phyloP scores from a whole-genome alignment of 53 echinoderm and acorn worm genomes.

The Mesocentrotus franciscanus region DNA sequence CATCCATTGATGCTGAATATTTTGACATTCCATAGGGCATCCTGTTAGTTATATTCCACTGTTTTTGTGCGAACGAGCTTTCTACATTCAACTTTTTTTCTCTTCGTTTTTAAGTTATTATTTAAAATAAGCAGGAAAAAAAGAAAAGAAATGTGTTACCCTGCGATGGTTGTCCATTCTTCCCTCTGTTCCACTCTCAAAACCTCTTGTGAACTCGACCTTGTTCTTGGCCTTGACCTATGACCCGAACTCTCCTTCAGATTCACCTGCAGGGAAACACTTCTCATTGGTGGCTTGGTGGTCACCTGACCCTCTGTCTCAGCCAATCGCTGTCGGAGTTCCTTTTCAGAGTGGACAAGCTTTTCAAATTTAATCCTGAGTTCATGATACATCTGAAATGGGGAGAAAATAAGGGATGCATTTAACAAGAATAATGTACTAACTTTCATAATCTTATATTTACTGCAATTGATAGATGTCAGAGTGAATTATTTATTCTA shows the following conservation, averaged over 20 bases:
- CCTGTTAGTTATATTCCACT: too few species aligned
- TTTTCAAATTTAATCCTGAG: constrained; percentile 77
- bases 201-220: constrained; percentile 35
- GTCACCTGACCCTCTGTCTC: constrained; percentile 64
- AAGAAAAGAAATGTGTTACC: neutral
- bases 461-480: neutral
- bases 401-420: neutral
- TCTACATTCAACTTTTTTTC: too few species aligned
- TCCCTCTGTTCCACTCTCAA: neutral
- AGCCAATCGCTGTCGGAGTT: constrained; percentile 69
- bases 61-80: too few species aligned
- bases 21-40: too few species aligned
- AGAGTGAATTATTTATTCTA: too few species aligned
- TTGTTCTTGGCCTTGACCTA: constrained; percentile 44
- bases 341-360: constrained; percentile 65
- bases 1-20: too few species aligned
- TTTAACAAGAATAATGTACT: neutral
- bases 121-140: neutral
- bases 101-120: too few species aligned
- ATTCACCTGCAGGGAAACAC: constrained; percentile 72
- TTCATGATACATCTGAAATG: constrained; percentile 84
- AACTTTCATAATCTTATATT: too few species aligned
- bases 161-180: neutral
- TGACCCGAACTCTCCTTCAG: constrained; percentile 37
- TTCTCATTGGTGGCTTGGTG: constrained; percentile 60